Conservation (phyloP, 2,888 invertebrate species). For the Lasioglossum figueresi region DNA sequence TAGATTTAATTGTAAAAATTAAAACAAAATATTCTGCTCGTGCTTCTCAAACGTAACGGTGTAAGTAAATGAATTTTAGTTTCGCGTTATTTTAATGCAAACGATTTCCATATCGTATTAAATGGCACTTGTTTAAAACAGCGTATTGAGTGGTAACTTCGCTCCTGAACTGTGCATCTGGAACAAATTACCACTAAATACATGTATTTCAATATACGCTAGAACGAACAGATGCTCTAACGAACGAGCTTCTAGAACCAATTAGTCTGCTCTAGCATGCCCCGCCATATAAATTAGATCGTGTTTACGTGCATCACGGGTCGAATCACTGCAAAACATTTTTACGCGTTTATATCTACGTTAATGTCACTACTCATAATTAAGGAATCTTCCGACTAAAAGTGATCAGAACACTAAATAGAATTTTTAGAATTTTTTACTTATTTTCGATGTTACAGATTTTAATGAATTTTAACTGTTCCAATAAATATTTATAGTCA, state of each 20-base stretch:
- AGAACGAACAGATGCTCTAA: conserved; percentile 4
- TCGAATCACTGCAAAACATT: neutral
- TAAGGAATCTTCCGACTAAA: neutral
- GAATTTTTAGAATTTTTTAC: neutral
- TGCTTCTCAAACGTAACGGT: no score
- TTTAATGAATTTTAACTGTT: neutral
- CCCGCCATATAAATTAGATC: neutral
- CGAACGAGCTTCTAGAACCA: conserved; percentile 11
- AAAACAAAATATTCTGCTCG: no score
- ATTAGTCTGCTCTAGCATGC: neutral
- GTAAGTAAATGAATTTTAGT: neutral
- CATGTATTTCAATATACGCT: conserved; percentile 16
- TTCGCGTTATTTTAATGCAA: neutral
- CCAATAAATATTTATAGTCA: neutral
- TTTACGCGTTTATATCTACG: neutral
- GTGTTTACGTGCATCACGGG: neutral
- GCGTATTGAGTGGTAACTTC: neutral
- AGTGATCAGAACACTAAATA: neutral
- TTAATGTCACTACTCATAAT: neutral
- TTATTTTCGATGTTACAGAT: neutral
- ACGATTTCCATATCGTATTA: neutral
- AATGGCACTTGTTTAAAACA: neutral
- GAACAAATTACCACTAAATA: neutral
- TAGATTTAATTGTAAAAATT: no score
- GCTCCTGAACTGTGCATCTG: neutral